phyloP scores from a whole-genome alignment of 2,797 vertebrate species.

The Iguana delicatissima region DNA sequence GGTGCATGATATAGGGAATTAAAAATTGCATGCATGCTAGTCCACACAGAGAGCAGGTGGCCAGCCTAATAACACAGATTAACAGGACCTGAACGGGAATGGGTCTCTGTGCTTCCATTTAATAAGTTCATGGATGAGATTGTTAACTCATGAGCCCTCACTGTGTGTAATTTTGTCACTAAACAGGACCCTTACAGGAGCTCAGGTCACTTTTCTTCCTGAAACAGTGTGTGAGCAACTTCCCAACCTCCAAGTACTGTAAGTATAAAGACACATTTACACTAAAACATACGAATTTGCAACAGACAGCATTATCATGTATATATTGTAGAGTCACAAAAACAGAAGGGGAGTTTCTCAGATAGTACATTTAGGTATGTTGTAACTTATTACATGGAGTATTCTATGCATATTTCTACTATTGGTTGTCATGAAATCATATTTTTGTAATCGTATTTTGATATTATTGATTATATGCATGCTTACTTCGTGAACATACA shows the following conservation, averaged over 20 bases:
- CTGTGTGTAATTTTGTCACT: slow-evolving; percentile 65
- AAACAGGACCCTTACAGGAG: slow-evolving; percentile 91
- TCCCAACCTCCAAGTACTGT: slow-evolving; percentile 92
- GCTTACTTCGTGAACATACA: no score
- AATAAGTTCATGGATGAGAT: neutral
- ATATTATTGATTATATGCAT: no score
- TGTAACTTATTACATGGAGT: no score
- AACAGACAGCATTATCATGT: slow-evolving; percentile 11
- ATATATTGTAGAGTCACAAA: neutral
- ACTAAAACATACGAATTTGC: neutral
- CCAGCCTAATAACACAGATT: neutral
- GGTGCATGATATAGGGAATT: neutral
- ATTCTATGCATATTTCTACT: no score
- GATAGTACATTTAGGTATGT: no score
- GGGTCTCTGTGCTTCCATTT: neutral
- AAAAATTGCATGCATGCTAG: neutral
- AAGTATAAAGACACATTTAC: slow-evolving; percentile 77
- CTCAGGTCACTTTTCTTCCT: slow-evolving; percentile 89
- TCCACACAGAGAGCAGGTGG: neutral
- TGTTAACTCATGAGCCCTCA: slow-evolving; percentile 23
- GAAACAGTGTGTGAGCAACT: slow-evolving; percentile 88
- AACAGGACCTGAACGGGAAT: neutral
- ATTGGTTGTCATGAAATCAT: no score
- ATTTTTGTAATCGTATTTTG: no score
- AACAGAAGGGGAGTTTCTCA: no score